phyloP scores from a whole-genome alignment of 2,113 vertebrate species.

The Crotalus horridus region DNA sequence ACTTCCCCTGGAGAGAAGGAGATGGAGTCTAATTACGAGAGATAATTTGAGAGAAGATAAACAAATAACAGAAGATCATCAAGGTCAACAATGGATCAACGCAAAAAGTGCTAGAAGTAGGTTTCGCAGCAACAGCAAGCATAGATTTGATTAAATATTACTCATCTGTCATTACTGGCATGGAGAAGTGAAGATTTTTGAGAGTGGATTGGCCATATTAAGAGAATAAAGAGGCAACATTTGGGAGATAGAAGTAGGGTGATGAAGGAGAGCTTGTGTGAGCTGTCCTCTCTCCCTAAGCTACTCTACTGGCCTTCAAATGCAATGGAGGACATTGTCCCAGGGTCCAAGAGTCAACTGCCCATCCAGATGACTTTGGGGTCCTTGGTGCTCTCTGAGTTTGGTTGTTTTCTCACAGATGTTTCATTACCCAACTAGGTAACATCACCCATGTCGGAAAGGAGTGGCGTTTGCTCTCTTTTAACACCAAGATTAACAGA shows the following conservation, averaged over 20 bases:
- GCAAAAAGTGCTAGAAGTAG: not conserved
- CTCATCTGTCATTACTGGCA: not conserved
- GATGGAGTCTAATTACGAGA: constrained; percentile 57
- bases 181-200: not conserved
- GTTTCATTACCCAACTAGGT: too few species aligned
- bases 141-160: not conserved
- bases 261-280: not conserved
- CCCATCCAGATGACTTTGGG: not conserved
- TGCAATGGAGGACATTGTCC: not conserved
- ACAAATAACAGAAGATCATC: constrained; percentile 48
- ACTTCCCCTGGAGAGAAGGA: constrained; percentile 51
- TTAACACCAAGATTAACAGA: too few species aligned
- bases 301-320: not conserved
- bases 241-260: not conserved
- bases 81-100: constrained; percentile 46
- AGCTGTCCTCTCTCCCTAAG: not conserved
- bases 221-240: not conserved
- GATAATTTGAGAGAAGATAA: constrained; percentile 60
- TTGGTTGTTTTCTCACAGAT: too few species aligned
- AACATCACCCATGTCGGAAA: too few species aligned
- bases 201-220: not conserved
- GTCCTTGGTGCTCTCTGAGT: too few species aligned
- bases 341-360: not conserved
- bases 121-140: constrained; percentile 22
- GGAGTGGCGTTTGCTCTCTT: too few species aligned